A percentile compares a stretch with the other conserved stretches of the same genome.
Evolutionary conservation across 2,113 vertebrate genomes (phyloP).

Genomic region (Myiagra hebetior): DNA sequence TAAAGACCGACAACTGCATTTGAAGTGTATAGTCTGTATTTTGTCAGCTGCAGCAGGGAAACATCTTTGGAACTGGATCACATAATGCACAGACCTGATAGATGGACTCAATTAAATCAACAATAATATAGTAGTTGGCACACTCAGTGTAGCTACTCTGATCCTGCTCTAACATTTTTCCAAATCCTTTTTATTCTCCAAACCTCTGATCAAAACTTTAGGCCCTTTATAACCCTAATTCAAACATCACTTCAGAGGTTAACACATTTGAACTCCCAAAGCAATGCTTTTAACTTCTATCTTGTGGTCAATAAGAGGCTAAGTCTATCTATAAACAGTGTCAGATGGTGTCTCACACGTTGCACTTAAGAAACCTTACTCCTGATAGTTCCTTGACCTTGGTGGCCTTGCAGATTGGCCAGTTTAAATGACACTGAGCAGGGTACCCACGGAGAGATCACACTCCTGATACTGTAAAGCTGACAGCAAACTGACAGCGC

Average conservation of each 20-base stretch:
- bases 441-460: constrained; percentile 61
- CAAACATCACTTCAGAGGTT: constrained; percentile 82
- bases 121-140: constrained; percentile 64
- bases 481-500: not conserved
- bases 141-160: constrained; percentile 60
- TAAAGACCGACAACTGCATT: constrained; percentile 46
- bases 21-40: constrained; percentile 63
- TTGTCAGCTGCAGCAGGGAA: constrained; percentile 61
- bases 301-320: constrained; percentile 75
- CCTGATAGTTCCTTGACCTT: constrained; percentile 82
- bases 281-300: constrained; percentile 84
- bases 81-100: constrained; percentile 59
- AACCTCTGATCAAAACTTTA: constrained; percentile 69
- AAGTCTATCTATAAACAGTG: constrained; percentile 81
- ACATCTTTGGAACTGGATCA: constrained; percentile 53
- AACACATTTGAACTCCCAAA: constrained; percentile 74
- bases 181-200: constrained; percentile 27
- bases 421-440: constrained; percentile 77
- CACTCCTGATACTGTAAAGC: constrained; percentile 34
- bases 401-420: constrained; percentile 60
- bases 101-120: constrained; percentile 65
- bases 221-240: constrained; percentile 73
- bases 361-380: constrained; percentile 84
- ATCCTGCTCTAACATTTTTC: constrained; percentile 57
- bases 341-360: constrained; percentile 83